Conservation (phyloP, 2,797 vertebrate species). For the Lacerta bilineata region DNA sequence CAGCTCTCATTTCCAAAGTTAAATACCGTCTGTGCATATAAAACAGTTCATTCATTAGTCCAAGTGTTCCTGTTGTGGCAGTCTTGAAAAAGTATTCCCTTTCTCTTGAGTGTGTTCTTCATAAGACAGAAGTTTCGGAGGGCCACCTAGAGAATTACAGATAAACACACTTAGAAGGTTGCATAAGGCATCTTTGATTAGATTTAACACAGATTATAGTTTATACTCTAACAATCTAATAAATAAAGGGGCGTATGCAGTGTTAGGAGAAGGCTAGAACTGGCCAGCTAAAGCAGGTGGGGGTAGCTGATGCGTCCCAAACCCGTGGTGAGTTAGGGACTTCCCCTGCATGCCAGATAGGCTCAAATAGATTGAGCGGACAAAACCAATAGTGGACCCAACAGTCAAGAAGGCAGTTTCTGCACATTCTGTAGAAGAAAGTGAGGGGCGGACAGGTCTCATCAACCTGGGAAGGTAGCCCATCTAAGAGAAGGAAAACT, state of each 20-base stretch:
- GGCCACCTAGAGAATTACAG: slow-evolving; percentile 68
- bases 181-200: slow-evolving; percentile 41
- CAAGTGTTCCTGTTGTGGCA: slow-evolving; percentile 76
- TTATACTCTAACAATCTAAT: slow-evolving; percentile 46
- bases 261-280: too few relatives aligned
- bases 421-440: too few relatives aligned
- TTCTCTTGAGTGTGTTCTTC: slow-evolving; percentile 71
- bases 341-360: too few relatives aligned
- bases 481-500: too few relatives aligned
- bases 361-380: too few relatives aligned
- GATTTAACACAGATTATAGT: slow-evolving; percentile 59
- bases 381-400: too few relatives aligned
- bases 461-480: too few relatives aligned
- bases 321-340: too few relatives aligned
- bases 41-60: slow-evolving; percentile 79
- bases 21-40: slow-evolving; percentile 80
- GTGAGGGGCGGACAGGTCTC: too few relatives aligned
- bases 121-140: slow-evolving; percentile 69
- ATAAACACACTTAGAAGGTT: slow-evolving; percentile 57
- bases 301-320: too few relatives aligned
- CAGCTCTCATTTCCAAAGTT: slow-evolving; percentile 79
- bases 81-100: slow-evolving; percentile 77
- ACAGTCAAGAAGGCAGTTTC: too few relatives aligned
- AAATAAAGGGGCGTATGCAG: background rate
- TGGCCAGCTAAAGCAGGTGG: too few relatives aligned